Evolutionary conservation across 1,140 invertebrate species (phyloP).

Genomic region (Chrysomallon squamiferum): DNA sequence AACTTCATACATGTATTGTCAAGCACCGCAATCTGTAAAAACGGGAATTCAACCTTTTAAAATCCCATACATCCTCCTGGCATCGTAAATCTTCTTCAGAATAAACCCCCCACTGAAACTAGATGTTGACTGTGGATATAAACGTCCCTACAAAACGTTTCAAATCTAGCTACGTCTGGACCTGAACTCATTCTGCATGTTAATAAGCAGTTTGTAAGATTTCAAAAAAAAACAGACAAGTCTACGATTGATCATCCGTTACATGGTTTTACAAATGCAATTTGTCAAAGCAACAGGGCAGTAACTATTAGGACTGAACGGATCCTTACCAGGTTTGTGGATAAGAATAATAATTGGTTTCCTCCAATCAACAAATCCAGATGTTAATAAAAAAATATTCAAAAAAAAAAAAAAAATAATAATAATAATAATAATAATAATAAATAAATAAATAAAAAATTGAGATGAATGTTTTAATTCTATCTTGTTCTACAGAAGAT

Average conservation of each 20-base stretch:
- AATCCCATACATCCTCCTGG: constrained; percentile 18
- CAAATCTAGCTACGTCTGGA: not conserved
- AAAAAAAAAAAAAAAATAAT: not conserved
- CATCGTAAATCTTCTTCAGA: constrained; percentile 16
- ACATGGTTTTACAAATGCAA: constrained; percentile 12
- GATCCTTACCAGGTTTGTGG: constrained; percentile 10
- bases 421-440: constrained; percentile 6
- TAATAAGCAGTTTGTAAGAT: not conserved
- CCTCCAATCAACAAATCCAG: constrained; percentile 2
- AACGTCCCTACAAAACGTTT: constrained; percentile 5
- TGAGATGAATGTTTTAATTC: too few species aligned
- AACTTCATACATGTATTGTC: too few species aligned
- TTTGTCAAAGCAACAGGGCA: constrained; percentile 2
- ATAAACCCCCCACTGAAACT: constrained; percentile 6
- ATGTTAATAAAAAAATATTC: not conserved
- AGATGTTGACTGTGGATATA: constrained; percentile 11
- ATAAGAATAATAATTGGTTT: not conserved
- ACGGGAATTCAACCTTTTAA: constrained; percentile 8
- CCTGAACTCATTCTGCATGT: not conserved
- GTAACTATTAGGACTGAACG: not conserved
- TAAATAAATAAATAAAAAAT: too few species aligned
- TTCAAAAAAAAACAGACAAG: constrained; percentile 7
- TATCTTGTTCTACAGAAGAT: constrained; percentile 3
- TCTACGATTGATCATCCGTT: constrained; percentile 8
- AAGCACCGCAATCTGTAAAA: constrained; percentile 7